These are phyloP conservation scores for Potamarius usumacintae DNA, from an alignment of 2,113 vertebrate species.

Conservation along the genomic window DNA sequence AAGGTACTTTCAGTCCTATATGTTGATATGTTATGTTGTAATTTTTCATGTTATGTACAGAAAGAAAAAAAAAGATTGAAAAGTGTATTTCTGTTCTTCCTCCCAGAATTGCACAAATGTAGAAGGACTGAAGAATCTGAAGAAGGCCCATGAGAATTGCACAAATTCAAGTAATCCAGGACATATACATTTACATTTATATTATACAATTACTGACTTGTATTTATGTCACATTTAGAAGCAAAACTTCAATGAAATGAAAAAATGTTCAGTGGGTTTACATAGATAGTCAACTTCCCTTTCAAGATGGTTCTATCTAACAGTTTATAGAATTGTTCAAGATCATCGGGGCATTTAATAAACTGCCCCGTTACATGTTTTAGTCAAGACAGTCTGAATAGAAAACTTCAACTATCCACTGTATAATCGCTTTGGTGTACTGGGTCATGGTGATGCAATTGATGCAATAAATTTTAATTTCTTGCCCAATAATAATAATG, in stretches of 20 bases:
- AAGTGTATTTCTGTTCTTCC: conserved; percentile 7
- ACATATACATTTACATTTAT: background rate
- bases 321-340: background rate
- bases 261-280: background rate
- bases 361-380: background rate
- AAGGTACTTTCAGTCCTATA: background rate
- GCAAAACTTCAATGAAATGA: background rate
- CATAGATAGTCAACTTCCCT: background rate
- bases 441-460: background rate
- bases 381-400: background rate
- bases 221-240: background rate
- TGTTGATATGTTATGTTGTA: background rate
- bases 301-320: background rate
- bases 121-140: too few relatives aligned
- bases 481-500: background rate
- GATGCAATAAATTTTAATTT: background rate
- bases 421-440: background rate
- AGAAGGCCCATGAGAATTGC: background rate
- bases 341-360: too few relatives aligned
- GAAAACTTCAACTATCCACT: background rate
- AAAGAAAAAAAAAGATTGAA: background rate
- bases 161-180: background rate
- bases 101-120: fast-evolving
- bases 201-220: background rate
- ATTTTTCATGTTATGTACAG: background rate